These are phyloP conservation scores for Eupsittula cactorum DNA, from an alignment of 2,113 vertebrate genomes.

Conservation along the genomic window DNA sequence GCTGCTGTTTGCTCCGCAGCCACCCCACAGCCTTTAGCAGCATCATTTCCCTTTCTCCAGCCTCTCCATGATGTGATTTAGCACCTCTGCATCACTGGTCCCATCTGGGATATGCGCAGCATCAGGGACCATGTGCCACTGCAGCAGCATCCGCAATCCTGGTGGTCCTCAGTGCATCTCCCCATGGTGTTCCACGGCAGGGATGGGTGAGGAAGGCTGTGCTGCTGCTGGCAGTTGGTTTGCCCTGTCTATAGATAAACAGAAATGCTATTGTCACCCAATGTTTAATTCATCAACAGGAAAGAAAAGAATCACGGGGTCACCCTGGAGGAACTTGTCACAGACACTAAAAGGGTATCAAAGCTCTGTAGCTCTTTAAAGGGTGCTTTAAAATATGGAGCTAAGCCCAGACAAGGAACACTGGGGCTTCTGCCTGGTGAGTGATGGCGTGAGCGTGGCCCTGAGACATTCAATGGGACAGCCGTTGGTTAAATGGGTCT, in stretches of 20 bases:
- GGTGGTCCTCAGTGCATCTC: not conserved
- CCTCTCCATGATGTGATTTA: not conserved
- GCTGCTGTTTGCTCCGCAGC: not conserved
- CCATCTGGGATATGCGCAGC: not conserved
- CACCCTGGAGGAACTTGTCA: not conserved
- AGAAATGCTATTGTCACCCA: not conserved
- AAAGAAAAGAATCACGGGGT: not conserved
- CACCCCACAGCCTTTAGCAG: not conserved
- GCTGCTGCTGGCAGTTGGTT: not conserved
- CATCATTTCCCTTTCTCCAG: not conserved
- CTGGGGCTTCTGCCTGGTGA: not conserved
- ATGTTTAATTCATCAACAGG: fast-evolving
- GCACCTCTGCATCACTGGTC: fast-evolving
- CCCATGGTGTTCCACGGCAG: too few species aligned
- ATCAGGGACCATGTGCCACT: fast-evolving
- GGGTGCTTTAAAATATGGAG: not conserved
- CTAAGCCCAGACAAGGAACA: not conserved
- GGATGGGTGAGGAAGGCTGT: not conserved
- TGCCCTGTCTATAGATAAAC: not conserved
- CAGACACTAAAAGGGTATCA: not conserved
- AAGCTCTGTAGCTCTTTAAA: not conserved
- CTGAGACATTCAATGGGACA: not conserved
- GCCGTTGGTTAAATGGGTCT: not conserved
- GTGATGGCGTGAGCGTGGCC: fast-evolving
- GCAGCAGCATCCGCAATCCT: not conserved